Base-by-base conservation (phyloP, 2,797 vertebrate genomes). In the Macroramphosus scolopax region DNA sequence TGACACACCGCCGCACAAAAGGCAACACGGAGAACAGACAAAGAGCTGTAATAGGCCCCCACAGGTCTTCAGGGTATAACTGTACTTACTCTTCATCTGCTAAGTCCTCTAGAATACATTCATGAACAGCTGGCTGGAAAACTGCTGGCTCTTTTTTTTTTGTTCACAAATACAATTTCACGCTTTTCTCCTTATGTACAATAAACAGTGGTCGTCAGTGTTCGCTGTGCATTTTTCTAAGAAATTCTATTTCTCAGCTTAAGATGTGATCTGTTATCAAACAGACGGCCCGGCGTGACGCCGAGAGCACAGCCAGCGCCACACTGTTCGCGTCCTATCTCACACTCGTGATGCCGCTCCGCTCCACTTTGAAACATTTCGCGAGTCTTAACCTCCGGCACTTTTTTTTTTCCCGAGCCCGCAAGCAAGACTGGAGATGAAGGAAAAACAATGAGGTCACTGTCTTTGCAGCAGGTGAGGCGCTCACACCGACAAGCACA, bases 1-100 rank as follows among this genome's bases (percentile, higher is more conserved):
- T 66, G 61, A 60, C 57, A 51, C 68, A 57, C 72, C 57, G 63
- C 55, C 51, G 66, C 77, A 72, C 61, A 82, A 43, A 73, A 61
- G 64, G 51, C 20, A 39, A 25, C 17, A 29, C 30, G 52, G 31
- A 13, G 20, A 33, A 18, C 55, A 72, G 52, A 56, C 49, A 51
- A 75, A 40, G 11, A 31, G 45, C 40, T 17, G 32, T 45, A 63
- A 57, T 32, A n/a, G 48, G 43, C 49, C 47, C 35, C 50, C 56
- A 44, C 14, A 73, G 40, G 53, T 64, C 46, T 31, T 43, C 12
- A 40, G 51, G 46, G 75, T 64, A 45, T 20, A 47, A 35, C 3
- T 39, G 51, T 15, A 14, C 50, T 36, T 46, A 53, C 15, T 56
- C 35, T 36, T 53, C 45, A 51, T 62, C 58, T 54, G 49, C 38